Base-by-base conservation (phyloP, 2,113 vertebrate species). In the Trematocara macrostoma region DNA sequence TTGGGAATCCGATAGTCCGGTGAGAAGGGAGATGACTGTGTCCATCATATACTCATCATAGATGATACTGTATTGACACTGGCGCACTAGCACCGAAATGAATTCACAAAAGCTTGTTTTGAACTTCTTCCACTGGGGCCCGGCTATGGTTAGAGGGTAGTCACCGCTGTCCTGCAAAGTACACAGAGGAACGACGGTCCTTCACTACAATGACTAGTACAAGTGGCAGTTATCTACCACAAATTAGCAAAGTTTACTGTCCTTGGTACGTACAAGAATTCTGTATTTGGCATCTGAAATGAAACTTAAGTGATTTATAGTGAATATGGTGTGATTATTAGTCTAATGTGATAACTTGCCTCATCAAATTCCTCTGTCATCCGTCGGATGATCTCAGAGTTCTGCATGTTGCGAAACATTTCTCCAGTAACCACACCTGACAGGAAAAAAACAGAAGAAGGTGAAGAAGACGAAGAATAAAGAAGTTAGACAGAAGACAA, bases 21-120 rank as follows among this genome's bases (percentile, higher is more conserved):
- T 99, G 53, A 99, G 98, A 88, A 99, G 97, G 45, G 99, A 99
- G 95, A 99, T 99, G 87, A 99, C 97, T 3, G 98, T 99, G 88
- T 99, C 99, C 99, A 99, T 99, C 98, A 99, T 99, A 93, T 99
- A 99, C 47, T 99, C 99, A 93, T 99, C 99, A 93, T 99, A 99
- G 96, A 99, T 99, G 96, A 99, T 99, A 96, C 99, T 99, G 92
- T 99, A 99, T 51, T 99, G 99, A 96, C 99, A 99, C 71, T 99
- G 99, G 84, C 99, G 97, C 87, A 99, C 98, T 40, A 99, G 96
- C 14, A 99, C 98, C 1, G 97, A 96, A 92, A 99, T 99, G 94
- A 99, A 99, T 97, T 99, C 99, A 96, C 98, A 99, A 95, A 99
- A 99, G 93, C 97, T 99, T 88, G 97, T 97, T 88, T 99, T 99